phyloP scores from a whole-genome alignment of 64 coral and sea anemone species.

The Porites lutea region DNA sequence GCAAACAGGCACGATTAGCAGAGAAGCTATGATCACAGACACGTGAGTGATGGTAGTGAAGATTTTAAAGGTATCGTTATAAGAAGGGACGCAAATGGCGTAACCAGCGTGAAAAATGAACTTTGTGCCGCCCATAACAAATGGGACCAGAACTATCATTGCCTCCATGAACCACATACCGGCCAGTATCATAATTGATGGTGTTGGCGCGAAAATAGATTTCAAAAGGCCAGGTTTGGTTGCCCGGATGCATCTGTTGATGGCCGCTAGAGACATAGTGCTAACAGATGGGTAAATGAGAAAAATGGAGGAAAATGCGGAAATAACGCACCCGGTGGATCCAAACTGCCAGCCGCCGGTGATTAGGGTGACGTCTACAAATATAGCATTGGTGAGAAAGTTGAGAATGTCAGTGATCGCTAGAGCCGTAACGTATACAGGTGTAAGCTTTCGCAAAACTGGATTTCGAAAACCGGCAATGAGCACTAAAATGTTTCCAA shows the following conservation, averaged over 20 bases:
- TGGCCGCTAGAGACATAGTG: constrained; percentile 26
- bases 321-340: not conserved
- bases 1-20: not conserved
- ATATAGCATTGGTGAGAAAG: not conserved
- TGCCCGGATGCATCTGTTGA: constrained; percentile 1
- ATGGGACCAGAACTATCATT: not conserved
- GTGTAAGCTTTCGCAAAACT: not conserved
- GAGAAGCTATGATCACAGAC: not conserved
- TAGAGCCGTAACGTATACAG: not conserved
- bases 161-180: not conserved
- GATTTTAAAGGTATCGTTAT: not conserved
- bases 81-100: constrained; percentile 1
- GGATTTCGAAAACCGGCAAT: constrained; percentile 10
- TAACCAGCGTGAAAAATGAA: not conserved
- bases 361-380: not conserved
- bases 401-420: constrained; percentile 27
- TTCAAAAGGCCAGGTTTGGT: not conserved
- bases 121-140: not conserved
- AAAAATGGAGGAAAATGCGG: not conserved
- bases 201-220: not conserved
- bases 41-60: not conserved
- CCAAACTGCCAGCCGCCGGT: constrained; percentile 26
- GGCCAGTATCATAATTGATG: not conserved
- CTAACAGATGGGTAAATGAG: not conserved
- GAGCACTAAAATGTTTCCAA: constrained; percentile 5